Evolutionary conservation across 2,797 vertebrate genomes (phyloP).

Genomic region (Craterocephalus amniculus): DNA sequence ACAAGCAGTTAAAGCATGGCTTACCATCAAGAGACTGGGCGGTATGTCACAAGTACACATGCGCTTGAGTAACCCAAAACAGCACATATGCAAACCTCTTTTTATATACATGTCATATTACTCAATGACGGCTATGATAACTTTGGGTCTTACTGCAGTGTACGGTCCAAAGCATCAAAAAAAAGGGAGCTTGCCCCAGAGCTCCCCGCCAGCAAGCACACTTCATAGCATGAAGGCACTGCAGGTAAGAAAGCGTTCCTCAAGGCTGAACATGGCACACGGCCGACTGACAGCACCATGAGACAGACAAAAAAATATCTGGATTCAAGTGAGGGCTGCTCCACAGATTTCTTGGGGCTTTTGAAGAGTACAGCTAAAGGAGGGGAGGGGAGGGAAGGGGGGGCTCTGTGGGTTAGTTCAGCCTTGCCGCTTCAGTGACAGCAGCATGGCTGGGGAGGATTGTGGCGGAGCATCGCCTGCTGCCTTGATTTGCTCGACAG

Average conservation of each 20-base stretch:
- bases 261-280: slow-evolving; percentile 23
- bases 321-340: slow-evolving; percentile 37
- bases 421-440: slow-evolving; percentile 54
- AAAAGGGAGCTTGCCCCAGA: slow-evolving; percentile 32
- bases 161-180: slow-evolving; percentile 18
- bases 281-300: slow-evolving; percentile 22
- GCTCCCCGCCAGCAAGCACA: slow-evolving; percentile 23
- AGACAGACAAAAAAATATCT: slow-evolving; percentile 59
- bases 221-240: slow-evolving; percentile 29
- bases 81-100: slow-evolving; percentile 12
- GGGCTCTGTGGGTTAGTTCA: slow-evolving; percentile 48
- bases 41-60: slow-evolving; percentile 42
- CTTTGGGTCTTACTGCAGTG: background rate
- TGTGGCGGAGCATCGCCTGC: slow-evolving; percentile 57
- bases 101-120: background rate
- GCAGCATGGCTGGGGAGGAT: slow-evolving; percentile 52
- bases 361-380: slow-evolving; percentile 21
- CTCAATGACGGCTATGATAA: background rate
- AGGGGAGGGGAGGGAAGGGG: slow-evolving; percentile 16
- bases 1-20: slow-evolving; percentile 61
- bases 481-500: slow-evolving; percentile 69
- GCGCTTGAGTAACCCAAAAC: slow-evolving; percentile 13
- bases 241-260: slow-evolving; percentile 43
- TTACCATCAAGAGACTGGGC: slow-evolving; percentile 42
- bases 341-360: slow-evolving; percentile 34